Evolutionary conservation across 2,888 invertebrate genomes (phyloP), one percentile per base, ranked within the genome.

Genomic region (Formica aserva): DNA sequence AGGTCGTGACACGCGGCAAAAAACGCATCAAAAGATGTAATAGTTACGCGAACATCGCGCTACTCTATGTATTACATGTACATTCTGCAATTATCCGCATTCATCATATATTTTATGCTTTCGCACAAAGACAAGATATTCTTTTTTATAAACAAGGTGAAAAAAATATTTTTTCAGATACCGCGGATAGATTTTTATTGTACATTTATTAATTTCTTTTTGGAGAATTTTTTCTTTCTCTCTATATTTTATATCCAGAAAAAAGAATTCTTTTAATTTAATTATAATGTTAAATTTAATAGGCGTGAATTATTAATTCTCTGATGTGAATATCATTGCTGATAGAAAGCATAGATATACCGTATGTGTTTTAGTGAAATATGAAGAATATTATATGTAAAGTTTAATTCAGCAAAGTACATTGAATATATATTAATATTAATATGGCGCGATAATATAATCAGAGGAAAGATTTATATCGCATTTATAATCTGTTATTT

Each of bases 271-370:
- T 55, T 71, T 35, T 71, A 29, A 1, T 26, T 55, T 55, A 72
- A 74, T 41, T 60, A 38, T 18, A 11, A n/a, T 38, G 9, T 72
- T 22, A 4, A 74, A 41, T 74, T 74, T 11, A 38, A 13, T 15
- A 18, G n/a, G 8, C 3, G 35, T 0, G 6, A 71, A 32, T 52
- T 22, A 32, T 8, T 72, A 11, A 26, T 72, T 72, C 11, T 38
- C 13, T 38, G 18, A 57, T 26, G 26, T 72, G 72, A 5, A 26
- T 74, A 62, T 29, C 35, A 67, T 35, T 35, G 18, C 35, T 62
- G 72, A 77, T 65, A 57, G 63, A 85, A 41, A 77, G 11, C 26
- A 62, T 38, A 83, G 65, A 74, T 62, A 52, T 52, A 38, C n/a
- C 22, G 5, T 26, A 15, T 60, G 48, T n/a, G 32, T 22, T 75